Conservation (phyloP, 2,113 vertebrate genomes). For the Indri indri region DNA sequence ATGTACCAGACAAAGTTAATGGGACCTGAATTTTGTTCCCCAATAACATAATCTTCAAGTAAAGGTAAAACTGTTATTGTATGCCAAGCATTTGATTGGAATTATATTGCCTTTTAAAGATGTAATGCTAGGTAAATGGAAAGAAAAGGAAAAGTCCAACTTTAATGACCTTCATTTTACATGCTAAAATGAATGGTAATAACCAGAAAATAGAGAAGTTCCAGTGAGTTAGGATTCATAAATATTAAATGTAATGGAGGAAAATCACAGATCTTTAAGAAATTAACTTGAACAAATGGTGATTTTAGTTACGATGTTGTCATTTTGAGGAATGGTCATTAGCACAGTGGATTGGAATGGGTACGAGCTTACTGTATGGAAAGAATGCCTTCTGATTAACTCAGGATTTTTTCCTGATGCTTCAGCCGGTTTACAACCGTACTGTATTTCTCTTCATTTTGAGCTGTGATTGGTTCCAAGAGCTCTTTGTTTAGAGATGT, state of each 20-base stretch:
- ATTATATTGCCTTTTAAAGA: conserved; percentile 67
- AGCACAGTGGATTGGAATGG: conserved; percentile 70
- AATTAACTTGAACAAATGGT: conserved; percentile 81
- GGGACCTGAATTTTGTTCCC: neutral
- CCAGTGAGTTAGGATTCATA: conserved; percentile 77
- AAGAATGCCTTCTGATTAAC: conserved; percentile 79
- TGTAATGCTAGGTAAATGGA: conserved; percentile 44
- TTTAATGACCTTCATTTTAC: conserved; percentile 71
- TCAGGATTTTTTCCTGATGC: conserved; percentile 55
- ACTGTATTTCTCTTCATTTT: conserved; percentile 56
- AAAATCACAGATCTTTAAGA: conserved; percentile 83
- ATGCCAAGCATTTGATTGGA: conserved; percentile 56
- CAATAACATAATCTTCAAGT: conserved; percentile 25
- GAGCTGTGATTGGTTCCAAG: conserved; percentile 66
- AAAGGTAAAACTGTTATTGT: conserved; percentile 52
- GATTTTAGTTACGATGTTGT: conserved; percentile 75
- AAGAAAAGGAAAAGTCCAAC: conserved; percentile 55
- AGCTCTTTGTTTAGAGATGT: conserved; percentile 70
- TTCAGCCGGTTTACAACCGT: conserved; percentile 69
- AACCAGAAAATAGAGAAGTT: conserved; percentile 75
- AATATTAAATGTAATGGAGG: conserved; percentile 81
- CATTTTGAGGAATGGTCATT: conserved; percentile 76
- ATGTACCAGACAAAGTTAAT: neutral
- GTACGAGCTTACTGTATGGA: conserved; percentile 58
- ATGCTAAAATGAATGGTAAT: conserved; percentile 74